phyloP scores from a whole-genome alignment of 2,888 invertebrate genomes.

The Pollenia griseotomentosa region DNA sequence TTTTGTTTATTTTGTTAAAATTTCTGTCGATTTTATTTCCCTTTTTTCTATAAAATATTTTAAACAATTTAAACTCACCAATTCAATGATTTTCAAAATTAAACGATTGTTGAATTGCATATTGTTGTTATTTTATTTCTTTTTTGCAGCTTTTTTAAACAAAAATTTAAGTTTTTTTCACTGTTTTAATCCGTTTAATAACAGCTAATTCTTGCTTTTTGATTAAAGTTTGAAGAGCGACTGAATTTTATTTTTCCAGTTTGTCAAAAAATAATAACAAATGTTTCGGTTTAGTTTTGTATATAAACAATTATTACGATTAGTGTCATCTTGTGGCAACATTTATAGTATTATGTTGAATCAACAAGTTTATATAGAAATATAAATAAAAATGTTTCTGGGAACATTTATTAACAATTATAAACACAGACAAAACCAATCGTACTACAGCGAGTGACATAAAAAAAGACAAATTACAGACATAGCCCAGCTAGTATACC shows the following conservation, averaged over 20 bases:
- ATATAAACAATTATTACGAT: conserved; percentile 6
- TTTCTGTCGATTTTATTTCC: conserved; percentile 10
- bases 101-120: conserved; percentile 83
- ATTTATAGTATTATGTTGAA: background rate
- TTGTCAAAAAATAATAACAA: conserved; percentile 19
- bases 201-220: conserved; percentile 34
- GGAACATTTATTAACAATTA: background rate
- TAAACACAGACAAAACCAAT: background rate
- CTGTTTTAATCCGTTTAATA: background rate
- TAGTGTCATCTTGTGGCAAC: conserved; percentile 4
- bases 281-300: background rate
- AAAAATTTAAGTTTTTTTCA: background rate
- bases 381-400: background rate
- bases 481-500: no score
- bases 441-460: background rate
- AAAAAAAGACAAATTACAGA: background rate
- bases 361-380: conserved; percentile 7
- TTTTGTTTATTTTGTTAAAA: conserved; percentile 20
- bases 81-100: conserved; percentile 82
- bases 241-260: conserved; percentile 48
- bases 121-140: conserved; percentile 43
- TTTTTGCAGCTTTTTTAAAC: conserved; percentile 26
- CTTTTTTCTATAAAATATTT: conserved; percentile 15
- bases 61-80: conserved; percentile 79
- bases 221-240: conserved; percentile 44